Evolutionary conservation across 2,888 invertebrate genomes (phyloP), one percentile per base, ranked within the genome.

Genomic region (Tetropium fuscum): DNA sequence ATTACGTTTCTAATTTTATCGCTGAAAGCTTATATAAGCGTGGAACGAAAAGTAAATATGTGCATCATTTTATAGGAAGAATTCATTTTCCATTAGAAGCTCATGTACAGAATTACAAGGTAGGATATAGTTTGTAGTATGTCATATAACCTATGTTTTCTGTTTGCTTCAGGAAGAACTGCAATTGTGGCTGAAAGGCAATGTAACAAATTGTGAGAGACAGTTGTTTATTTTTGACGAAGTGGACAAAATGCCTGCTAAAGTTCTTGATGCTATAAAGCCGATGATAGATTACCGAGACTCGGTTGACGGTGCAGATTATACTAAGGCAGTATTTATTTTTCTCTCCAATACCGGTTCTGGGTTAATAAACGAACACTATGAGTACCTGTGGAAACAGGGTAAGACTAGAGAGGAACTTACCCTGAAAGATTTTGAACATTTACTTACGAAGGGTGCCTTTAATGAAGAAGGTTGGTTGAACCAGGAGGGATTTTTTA

Each of bases 221-320:
- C 91, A 95, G 0, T 76, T 99, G 44, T 97, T 99, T 77, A 90
- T 99, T 67, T 97, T 99, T 84, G 98, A 99, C 83, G 99, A 99
- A 84, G 92, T 98, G 8, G 95, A 98, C 81, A 94, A 95, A 81
- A 94, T 97, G 88, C 93, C 95, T 1, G 81, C 86, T 1, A 90
- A 90, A 0, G 82, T 97, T 2, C 84, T 98, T 56, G 93, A 97
- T 80, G 87, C 88, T 0, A 85, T 99, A 3, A 93, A 94, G 75
- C 94, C 97, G 0, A 90, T 94, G 81, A 83, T 98, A 8, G 97
- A 99, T 80, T 93, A 94, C 78, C 88, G 93, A 76, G 84, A 87
- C 58, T 79, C 84, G n/a, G 83, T 92, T 1, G 87, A 88, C 73
- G 90, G 90, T 2, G 83, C 90, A 0, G 91, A 94, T 78, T 92